Conservation (phyloP, 2,888 invertebrate species). For the Cryptophagus acutangulus region DNA sequence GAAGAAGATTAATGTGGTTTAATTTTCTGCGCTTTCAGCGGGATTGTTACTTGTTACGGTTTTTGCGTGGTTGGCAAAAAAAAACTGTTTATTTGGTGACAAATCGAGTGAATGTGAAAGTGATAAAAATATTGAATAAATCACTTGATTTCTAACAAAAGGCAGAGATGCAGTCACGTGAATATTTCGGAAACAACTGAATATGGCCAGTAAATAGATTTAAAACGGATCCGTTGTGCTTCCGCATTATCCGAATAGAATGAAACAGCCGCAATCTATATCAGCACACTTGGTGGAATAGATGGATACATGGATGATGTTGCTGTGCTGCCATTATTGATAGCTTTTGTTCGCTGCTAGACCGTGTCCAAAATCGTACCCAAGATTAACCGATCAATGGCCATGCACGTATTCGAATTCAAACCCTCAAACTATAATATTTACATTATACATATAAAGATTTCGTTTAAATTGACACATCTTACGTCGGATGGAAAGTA, state of each 20-base stretch:
- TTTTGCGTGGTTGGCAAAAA: too few species aligned
- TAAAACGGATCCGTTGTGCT: constrained; percentile 27
- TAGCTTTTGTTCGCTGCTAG: constrained; percentile 21
- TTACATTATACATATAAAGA: too few species aligned
- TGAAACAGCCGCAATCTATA: neutral
- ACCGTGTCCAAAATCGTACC: too few species aligned
- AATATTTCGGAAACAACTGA: constrained; percentile 24
- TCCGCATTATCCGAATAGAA: constrained; percentile 11
- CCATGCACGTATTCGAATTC: too few species aligned
- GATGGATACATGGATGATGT: constrained; percentile 10
- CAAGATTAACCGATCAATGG: too few species aligned
- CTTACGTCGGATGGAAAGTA: too few species aligned
- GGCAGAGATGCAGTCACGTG: constrained; percentile 22
- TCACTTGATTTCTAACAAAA: constrained; percentile 20
- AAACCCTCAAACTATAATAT: too few species aligned
- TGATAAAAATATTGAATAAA: constrained; percentile 23
- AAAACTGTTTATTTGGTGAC: too few species aligned
- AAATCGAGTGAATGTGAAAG: constrained; percentile 21
- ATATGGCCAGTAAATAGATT: constrained; percentile 28
- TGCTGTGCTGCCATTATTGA: constrained; percentile 24
- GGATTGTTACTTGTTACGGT: too few species aligned
- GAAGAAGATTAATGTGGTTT: neutral
- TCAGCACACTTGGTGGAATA: constrained; percentile 5
- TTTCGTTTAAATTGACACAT: too few species aligned
- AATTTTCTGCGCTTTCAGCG: too few species aligned